phyloP scores from a whole-genome alignment of 2,797 vertebrate genomes.

The Threskiornis aethiopicus region DNA sequence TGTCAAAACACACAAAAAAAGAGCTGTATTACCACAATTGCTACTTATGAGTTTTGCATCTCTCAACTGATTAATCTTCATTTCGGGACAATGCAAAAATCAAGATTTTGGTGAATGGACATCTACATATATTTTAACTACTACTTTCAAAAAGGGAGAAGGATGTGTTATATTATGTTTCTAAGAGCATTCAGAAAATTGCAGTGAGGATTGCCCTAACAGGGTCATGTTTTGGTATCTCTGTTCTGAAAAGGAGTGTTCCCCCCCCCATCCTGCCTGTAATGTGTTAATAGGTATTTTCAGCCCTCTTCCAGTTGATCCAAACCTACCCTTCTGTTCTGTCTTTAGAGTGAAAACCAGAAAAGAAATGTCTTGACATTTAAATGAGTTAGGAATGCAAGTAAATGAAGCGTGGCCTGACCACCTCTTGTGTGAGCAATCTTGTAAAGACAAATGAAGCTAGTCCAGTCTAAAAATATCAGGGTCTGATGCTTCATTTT shows the following conservation, averaged over 20 bases:
- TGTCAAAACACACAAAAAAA: background rate
- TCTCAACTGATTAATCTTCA: background rate
- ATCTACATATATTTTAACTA: background rate
- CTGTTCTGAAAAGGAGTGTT: background rate
- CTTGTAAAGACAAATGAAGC: background rate
- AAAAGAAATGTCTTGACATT: background rate
- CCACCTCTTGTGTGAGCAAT: background rate
- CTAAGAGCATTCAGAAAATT: background rate
- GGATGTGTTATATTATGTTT: background rate
- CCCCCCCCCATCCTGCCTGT: background rate
- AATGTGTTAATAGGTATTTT: rapidly evolving
- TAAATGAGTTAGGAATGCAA: background rate
- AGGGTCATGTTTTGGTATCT: background rate
- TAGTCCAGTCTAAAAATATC: background rate
- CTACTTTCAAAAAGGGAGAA: background rate
- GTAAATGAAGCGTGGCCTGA: background rate
- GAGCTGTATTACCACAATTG: rapidly evolving
- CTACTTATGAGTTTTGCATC: background rate
- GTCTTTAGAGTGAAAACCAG: background rate
- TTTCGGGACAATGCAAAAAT: background rate
- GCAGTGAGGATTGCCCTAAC: background rate
- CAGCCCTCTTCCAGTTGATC: background rate
- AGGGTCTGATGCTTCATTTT: background rate
- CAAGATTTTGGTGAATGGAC: background rate
- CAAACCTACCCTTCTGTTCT: background rate